Conservation (phyloP, 2,888 invertebrate genomes). For the Ennomos erosarius region DNA sequence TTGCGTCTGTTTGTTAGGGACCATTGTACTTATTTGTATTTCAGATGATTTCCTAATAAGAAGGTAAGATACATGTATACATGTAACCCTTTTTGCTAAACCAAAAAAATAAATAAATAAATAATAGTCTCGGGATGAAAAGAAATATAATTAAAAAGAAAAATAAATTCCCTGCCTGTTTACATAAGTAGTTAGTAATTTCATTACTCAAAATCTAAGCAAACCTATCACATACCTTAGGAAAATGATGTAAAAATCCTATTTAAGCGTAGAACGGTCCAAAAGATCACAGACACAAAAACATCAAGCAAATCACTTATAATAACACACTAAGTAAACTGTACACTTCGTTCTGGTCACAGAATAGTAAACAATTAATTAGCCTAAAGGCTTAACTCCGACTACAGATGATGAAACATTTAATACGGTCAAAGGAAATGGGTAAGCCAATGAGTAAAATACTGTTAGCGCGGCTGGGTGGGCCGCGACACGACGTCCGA, state of each 20-base stretch:
- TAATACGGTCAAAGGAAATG: conserved; percentile 22
- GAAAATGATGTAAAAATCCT: neutral
- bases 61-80: too few species aligned
- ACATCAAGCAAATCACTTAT: conserved; percentile 16
- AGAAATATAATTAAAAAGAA: too few species aligned
- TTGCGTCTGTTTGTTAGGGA: too few species aligned
- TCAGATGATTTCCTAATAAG: too few species aligned
- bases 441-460: conserved; percentile 30
- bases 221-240: conserved; percentile 8
- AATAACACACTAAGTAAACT: conserved; percentile 13
- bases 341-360: conserved; percentile 6
- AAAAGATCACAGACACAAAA: conserved; percentile 11
- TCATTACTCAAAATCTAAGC: too few species aligned
- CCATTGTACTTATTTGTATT: too few species aligned
- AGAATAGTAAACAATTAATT: conserved; percentile 11
- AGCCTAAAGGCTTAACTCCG: conserved; percentile 2
- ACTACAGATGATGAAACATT: conserved; percentile 18
- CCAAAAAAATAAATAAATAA: too few species aligned
- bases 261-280: neutral
- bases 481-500: conserved; percentile 64
- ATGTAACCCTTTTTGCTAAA: too few species aligned
- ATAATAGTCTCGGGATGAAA: too few species aligned
- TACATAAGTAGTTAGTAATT: too few species aligned
- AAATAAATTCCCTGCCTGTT: too few species aligned
- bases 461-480: conserved; percentile 62